phyloP scores from a whole-genome alignment of 2,888 invertebrate genomes.

The Sinopyrophorus schimmeli region DNA sequence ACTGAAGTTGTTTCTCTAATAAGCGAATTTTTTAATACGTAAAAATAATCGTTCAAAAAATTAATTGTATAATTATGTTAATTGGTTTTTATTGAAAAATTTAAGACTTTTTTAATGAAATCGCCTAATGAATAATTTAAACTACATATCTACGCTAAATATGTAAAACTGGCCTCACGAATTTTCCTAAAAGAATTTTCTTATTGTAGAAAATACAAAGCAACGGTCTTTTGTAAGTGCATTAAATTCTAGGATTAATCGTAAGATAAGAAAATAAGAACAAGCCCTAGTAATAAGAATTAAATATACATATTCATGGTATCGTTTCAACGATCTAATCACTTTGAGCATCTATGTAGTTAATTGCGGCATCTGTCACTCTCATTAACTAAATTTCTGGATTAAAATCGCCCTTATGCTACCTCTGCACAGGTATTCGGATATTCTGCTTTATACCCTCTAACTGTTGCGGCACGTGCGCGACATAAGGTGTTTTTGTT shows the following conservation, averaged over 20 bases:
- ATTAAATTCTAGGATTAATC: constrained; percentile 31
- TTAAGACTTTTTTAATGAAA: no score
- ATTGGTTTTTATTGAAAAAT: no score
- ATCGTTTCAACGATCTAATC: constrained; percentile 46
- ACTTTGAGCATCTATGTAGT: constrained; percentile 42
- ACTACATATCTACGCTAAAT: no score
- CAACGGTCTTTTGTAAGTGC: constrained; percentile 30
- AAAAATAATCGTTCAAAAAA: no score
- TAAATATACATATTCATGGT: constrained; percentile 48
- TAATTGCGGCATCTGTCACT: constrained; percentile 53
- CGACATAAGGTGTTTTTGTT: constrained; percentile 49
- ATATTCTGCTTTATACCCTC: constrained; percentile 32
- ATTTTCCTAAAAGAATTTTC: no score
- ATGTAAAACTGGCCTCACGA: neutral
- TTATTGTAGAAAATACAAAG: constrained; percentile 16
- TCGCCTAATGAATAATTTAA: no score
- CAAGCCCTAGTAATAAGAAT: constrained; percentile 39
- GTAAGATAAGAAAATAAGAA: constrained; percentile 28
- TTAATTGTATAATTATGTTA: no score
- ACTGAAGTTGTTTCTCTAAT: no score
- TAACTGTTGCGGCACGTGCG: constrained; percentile 43
- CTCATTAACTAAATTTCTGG: constrained; percentile 40
- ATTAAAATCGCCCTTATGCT: constrained; percentile 32
- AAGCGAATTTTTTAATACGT: no score
- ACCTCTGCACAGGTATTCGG: constrained; percentile 34